These are phyloP conservation scores for Gallinago paraguaiae DNA, from an alignment of 2,113 vertebrate genomes.

Conservation along the genomic window DNA sequence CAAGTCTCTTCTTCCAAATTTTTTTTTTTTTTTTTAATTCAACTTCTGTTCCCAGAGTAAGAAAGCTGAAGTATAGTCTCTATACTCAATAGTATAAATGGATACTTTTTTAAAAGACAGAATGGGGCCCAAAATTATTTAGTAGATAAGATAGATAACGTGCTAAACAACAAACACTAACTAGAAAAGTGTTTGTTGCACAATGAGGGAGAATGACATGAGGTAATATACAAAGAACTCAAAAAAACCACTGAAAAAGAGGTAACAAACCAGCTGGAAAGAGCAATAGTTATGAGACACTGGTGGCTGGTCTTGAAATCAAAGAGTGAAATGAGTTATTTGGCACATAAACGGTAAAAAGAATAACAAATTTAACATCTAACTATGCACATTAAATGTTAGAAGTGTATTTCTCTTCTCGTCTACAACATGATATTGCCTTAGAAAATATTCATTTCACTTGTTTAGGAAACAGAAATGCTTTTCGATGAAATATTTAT, in stretches of 20 bases:
- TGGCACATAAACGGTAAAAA: not conserved
- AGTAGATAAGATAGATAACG: not conserved
- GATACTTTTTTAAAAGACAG: not conserved
- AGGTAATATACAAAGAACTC: not conserved
- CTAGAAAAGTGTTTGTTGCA: not conserved
- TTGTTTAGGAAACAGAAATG: not conserved
- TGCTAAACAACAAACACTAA: not conserved
- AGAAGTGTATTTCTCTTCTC: not conserved
- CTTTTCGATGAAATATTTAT: slow-evolving; percentile 2
- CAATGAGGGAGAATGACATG: not conserved
- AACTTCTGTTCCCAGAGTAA: not conserved
- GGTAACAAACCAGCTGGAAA: not conserved
- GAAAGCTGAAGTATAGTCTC: not conserved
- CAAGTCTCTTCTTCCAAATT: no score
- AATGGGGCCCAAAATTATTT: not conserved
- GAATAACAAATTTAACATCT: not conserved
- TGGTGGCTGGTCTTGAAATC: not conserved
- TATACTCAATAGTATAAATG: not conserved
- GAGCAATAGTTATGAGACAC: not conserved
- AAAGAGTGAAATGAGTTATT: not conserved
- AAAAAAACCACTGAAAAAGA: not conserved
- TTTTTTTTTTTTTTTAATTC: not conserved
- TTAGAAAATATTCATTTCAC: not conserved
- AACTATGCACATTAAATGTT: not conserved
- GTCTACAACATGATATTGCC: not conserved